Evolutionary conservation across 2,113 vertebrate genomes (phyloP), one percentile per base, ranked within the genome.

Genomic region (Cyphomyrus plagiostoma): DNA sequence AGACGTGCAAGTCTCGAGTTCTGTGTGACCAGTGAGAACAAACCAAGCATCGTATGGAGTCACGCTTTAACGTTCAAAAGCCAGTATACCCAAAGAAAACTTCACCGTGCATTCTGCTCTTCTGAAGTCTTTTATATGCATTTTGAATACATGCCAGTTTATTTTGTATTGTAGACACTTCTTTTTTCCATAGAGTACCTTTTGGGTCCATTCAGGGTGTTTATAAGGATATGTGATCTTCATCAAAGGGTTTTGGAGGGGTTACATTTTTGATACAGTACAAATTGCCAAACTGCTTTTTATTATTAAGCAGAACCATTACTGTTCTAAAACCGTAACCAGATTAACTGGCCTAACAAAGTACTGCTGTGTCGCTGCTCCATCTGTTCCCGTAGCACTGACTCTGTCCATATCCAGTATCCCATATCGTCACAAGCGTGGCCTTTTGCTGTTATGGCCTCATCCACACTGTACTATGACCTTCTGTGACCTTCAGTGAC

Each of bases 361-460:
- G 85, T 35, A 50, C 48, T 48, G 82, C 21, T n/a, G 39, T 53
- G 26, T 53, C 23, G 13, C 50, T 23, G 17, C 42, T n/a, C 50
- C 49, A 53, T 35, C 45, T 15, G 5, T 23, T 86, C 46, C 4
- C 15, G n/a, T 86, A 86, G 83, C 21, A 19, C n/a, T 3, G 13
- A 49, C n/a, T 50, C 89, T 89, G 90, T 89, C 52, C 26, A 87
- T 89, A 70, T 89, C 89, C 50, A 90, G 66, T 91, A 30, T 90
- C 93, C 89, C 90, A 89, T 93, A 91, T 80, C 91, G 93, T 95
- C 94, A 94, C 94, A 94, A 94, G 93, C 93, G 96, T 95, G 95
- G 95, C 95, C 95, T 96, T 96, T 93, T 94, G 94, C 94, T 95
- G 94, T 95, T 95, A 94, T 90, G 90, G 95, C 95, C 94, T 95